Conservation (phyloP, 2,113 vertebrate species). For the Eurystomus gularis region DNA sequence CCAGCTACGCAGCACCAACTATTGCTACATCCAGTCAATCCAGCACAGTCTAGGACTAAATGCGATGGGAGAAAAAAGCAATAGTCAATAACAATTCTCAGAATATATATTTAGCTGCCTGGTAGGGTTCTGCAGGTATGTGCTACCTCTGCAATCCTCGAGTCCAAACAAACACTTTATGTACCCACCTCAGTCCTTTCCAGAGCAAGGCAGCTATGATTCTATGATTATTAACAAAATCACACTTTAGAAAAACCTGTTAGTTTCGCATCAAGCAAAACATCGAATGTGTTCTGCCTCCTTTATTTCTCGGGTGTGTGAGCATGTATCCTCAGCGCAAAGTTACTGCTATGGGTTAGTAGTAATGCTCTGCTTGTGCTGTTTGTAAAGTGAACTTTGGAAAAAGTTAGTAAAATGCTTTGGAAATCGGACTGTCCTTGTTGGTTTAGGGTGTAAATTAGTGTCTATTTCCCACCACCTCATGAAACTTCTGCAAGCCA, state of each 20-base stretch:
- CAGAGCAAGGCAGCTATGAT: neutral
- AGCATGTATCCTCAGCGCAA: accelerated
- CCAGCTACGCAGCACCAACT: neutral
- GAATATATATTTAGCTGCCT: neutral
- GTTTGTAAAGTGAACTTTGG: neutral
- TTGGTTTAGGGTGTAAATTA: neutral
- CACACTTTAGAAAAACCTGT: neutral
- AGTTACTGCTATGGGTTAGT: neutral
- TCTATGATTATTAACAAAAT: neutral
- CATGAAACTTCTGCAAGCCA: neutral
- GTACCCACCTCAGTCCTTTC: neutral
- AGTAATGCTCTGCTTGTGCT: neutral
- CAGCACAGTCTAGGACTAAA: neutral
- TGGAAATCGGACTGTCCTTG: neutral
- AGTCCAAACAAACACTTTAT: neutral
- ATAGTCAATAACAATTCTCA: neutral
- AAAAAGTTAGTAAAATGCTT: neutral
- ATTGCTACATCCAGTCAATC: neutral
- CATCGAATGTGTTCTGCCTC: accelerated
- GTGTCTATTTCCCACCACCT: neutral
- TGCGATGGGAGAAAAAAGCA: accelerated
- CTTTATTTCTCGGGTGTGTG: neutral
- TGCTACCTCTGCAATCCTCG: neutral
- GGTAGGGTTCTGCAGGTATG: accelerated
- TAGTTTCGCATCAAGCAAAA: neutral